These are phyloP conservation scores for Apodemus sylvaticus DNA, from an alignment of 2,113 vertebrate species.

Conservation along the genomic window DNA sequence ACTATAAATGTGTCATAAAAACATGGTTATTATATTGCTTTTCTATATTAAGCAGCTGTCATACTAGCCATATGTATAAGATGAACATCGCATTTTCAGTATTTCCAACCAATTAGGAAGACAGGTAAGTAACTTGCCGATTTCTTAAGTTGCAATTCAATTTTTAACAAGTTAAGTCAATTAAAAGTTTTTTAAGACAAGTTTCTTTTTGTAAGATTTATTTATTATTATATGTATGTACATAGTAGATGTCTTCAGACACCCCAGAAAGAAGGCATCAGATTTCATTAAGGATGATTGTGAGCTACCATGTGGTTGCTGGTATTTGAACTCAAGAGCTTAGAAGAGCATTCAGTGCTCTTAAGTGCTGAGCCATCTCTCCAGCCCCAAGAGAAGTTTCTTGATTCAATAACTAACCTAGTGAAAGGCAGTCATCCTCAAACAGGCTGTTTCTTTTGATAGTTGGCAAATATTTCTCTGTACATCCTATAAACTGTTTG, in stretches of 20 bases:
- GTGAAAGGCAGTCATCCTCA: not conserved
- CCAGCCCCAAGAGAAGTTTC: no score
- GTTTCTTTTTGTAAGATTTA: not conserved
- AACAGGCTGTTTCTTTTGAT: slow-evolving; percentile 44
- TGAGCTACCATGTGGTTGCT: no score
- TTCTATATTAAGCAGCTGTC: slow-evolving; percentile 64
- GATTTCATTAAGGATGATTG: no score
- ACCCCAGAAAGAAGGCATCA: no score
- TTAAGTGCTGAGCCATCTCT: no score
- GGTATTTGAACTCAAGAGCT: no score
- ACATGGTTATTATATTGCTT: slow-evolving; percentile 60
- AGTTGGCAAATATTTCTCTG: slow-evolving; percentile 45
- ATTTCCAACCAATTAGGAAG: slow-evolving; percentile 44
- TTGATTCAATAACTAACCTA: slow-evolving; percentile 45
- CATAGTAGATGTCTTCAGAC: no score
- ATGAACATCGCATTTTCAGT: slow-evolving; percentile 32
- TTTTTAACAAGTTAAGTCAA: slow-evolving; percentile 32
- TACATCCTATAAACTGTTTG: not conserved
- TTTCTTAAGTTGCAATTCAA: slow-evolving; percentile 17
- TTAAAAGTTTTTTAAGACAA: slow-evolving; percentile 25
- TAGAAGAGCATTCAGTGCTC: no score
- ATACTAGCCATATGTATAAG: slow-evolving; percentile 40
- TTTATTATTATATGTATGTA: no score
- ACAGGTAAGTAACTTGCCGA: not conserved
- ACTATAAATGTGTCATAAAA: slow-evolving; percentile 68